Base-by-base conservation (phyloP, 1,140 invertebrate genomes). In the Littorina saxatilis region DNA sequence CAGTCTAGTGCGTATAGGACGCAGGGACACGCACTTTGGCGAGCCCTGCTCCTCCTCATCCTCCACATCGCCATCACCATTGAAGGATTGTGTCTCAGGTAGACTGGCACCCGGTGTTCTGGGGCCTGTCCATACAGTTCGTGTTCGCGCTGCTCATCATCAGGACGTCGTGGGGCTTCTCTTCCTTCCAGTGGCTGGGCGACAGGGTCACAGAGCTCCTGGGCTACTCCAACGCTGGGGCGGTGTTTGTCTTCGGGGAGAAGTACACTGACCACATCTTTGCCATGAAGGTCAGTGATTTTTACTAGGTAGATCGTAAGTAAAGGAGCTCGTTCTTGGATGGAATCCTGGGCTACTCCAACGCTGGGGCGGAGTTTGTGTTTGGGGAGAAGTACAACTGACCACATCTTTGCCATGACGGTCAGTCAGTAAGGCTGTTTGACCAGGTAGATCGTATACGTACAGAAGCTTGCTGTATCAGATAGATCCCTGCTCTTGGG, bases 81-180 rank as follows among this genome's bases (percentile, higher is more conserved):
- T n/a, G n/a, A n/a, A n/a, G n/a, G n/a, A n/a, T n/a, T n/a, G n/a
- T 70, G 73, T 75, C 68, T 0, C 66, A 90, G 89, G 85, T 90
- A 27, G 88, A 86, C 35, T 90, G 89, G 89, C 82, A 85, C 70
- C 82, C 88, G 0, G 87, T 90, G 9, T 73, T 86, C 23, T 95
- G 94, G 88, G 98, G 97, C 0, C 89, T 98, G 15, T 93, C 95
- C 0, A 91, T 98, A 7, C 98, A 99, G 93, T 97, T 98, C 87
- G 37, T 95, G 0, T 94, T 99, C 77, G 98, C 96, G 0, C 85
- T 99, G 0, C 83, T 98, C 0, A 96, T 97, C 79, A 95, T 99
- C 74, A 94, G 96, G 85, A 98, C 96, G 96, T 88, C 94, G 1
- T 92, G 95, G 37, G 98, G 98, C 0, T 93, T 95, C 66, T 87